A percentile compares a stretch with the other conserved stretches of the same genome.
Evolutionary conservation across 2,888 invertebrate genomes (phyloP).

Genomic region (Andrena chrysosceles): DNA sequence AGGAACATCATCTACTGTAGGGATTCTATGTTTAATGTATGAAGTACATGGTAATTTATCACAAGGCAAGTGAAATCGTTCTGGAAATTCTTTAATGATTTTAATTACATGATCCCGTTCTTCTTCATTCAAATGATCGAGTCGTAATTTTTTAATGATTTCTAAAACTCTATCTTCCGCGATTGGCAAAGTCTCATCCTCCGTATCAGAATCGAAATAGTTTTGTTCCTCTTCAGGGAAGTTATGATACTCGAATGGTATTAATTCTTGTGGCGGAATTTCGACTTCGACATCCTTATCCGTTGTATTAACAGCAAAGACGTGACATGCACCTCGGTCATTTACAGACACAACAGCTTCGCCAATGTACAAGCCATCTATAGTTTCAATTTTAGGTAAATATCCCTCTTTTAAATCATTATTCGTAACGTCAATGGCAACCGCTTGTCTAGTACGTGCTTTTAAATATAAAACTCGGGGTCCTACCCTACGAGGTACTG

Average conservation of each 20-base stretch:
- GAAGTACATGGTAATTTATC: background rate
- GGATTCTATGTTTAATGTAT: background rate
- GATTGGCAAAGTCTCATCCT: background rate
- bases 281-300: background rate
- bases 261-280: conserved; percentile 1
- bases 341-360: no score
- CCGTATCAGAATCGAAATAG: background rate
- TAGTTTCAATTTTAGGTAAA: no score
- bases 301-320: background rate
- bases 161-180: background rate
- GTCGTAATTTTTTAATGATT: background rate
- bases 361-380: no score
- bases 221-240: background rate
- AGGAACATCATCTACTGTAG: background rate
- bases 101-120: conserved; percentile 1
- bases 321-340: background rate
- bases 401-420: no score
- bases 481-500: no score
- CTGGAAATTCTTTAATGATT: background rate
- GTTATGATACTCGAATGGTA: conserved; percentile 9
- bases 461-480: no score
- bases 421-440: no score
- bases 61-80: background rate
- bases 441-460: no score
- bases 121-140: conserved; percentile 6